Conservation (phyloP, 1,140 invertebrate species). For the Drosophila kurseongensis region DNA sequence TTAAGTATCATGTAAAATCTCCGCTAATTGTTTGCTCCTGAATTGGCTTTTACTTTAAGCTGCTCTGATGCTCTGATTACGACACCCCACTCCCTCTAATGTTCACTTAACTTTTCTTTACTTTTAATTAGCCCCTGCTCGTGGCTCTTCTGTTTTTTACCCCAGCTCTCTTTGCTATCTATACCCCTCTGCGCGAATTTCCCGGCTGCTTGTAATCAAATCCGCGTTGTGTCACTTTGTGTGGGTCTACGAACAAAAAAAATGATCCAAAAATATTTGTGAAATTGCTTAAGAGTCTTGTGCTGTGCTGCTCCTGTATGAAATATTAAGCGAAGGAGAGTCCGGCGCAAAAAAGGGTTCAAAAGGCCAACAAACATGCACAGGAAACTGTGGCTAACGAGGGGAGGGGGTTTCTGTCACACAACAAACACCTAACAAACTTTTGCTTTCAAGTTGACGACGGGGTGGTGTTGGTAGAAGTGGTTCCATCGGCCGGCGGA, state of each 20-base stretch:
- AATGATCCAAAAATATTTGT: constrained; percentile 78
- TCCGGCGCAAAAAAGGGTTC: constrained; percentile 51
- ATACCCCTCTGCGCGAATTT: constrained; percentile 19
- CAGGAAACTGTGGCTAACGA: constrained; percentile 81
- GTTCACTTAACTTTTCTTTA: constrained; percentile 64
- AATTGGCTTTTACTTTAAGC: constrained; percentile 51
- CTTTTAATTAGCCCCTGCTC: constrained; percentile 72
- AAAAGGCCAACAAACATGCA: constrained; percentile 68
- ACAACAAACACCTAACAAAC: constrained; percentile 67
- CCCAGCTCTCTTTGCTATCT: constrained; percentile 30
- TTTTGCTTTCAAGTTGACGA: constrained; percentile 76
- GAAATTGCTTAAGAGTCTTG: constrained; percentile 63
- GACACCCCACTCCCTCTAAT: constrained; percentile 19
- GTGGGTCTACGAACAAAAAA: constrained; percentile 16
- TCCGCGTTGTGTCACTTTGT: constrained; percentile 71
- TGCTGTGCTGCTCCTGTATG: constrained; percentile 37
- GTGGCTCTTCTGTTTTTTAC: constrained; percentile 9
- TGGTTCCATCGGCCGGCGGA: constrained; percentile 32
- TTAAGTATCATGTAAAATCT: constrained; percentile 5
- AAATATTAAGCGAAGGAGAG: constrained; percentile 59
- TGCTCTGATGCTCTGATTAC: constrained; percentile 57
- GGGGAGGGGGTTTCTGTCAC: constrained; percentile 48
- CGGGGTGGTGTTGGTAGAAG: background rate
- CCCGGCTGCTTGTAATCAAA: constrained; percentile 69
- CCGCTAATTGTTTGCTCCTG: constrained; percentile 38